phyloP scores from a whole-genome alignment of 2,113 vertebrate species.

The Otolemur garnettii region DNA sequence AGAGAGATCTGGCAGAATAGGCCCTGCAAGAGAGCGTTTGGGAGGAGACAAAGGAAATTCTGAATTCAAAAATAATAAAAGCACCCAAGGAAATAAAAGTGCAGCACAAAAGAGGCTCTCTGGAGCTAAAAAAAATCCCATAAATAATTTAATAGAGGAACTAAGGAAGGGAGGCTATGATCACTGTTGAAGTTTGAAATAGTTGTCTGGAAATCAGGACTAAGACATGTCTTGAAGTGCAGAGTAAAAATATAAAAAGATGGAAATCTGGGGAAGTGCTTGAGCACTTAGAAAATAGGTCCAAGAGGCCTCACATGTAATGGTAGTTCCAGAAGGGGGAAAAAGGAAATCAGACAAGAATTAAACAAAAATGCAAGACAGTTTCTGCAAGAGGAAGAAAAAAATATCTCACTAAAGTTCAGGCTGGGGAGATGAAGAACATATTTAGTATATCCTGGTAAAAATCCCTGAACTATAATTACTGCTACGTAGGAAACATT shows the following conservation, averaged over 20 bases:
- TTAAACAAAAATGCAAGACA: neutral
- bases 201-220: neutral
- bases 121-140: neutral
- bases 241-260: slow-evolving; percentile 24
- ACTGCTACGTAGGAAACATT: neutral
- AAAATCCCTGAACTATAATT: neutral
- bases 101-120: neutral
- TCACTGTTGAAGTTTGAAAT: slow-evolving; percentile 1
- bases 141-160: slow-evolving; percentile 24
- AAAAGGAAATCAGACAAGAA: neutral
- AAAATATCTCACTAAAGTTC: neutral
- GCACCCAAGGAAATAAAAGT: neutral
- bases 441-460: neutral
- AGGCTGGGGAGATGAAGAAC: neutral
- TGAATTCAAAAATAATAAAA: slow-evolving; percentile 25
- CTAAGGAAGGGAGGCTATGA: neutral
- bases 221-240: neutral
- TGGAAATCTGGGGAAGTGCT: neutral
- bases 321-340: neutral
- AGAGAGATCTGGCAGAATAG: neutral
- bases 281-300: neutral
- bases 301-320: neutral
- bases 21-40: neutral
- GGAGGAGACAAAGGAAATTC: neutral
- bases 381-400: neutral